Conservation (phyloP, 1,140 invertebrate species). For the Drosophila insularis region DNA sequence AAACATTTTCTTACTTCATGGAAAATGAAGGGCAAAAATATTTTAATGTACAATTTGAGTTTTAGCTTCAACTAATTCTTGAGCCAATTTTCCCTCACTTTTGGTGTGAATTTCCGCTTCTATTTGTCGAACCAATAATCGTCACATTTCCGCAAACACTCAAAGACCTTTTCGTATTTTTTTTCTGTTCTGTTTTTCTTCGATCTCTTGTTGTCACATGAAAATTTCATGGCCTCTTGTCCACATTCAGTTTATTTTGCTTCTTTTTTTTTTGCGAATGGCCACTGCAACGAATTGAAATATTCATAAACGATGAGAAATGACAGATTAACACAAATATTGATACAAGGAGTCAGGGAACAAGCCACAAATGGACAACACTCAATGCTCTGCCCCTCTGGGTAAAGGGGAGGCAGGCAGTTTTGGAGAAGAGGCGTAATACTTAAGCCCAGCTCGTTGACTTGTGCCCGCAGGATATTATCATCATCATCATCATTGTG, state of each 20-base stretch:
- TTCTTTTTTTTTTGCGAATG: slow-evolving; percentile 5
- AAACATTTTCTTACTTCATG: slow-evolving; percentile 30
- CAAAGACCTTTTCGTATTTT: slow-evolving; percentile 21
- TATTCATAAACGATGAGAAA: slow-evolving; percentile 78
- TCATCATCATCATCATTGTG: slow-evolving; percentile 14
- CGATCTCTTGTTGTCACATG: slow-evolving; percentile 41
- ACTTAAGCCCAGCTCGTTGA: slow-evolving; percentile 47
- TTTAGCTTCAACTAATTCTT: slow-evolving; percentile 14
- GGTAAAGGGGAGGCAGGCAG: background rate
- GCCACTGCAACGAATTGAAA: slow-evolving; percentile 62
- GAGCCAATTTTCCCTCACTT: slow-evolving; percentile 4
- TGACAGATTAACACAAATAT: slow-evolving; percentile 81
- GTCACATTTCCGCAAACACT: slow-evolving; percentile 77
- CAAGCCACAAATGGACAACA: slow-evolving; percentile 15
- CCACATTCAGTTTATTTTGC: background rate
- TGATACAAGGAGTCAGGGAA: slow-evolving; percentile 59
- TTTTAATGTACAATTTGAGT: slow-evolving; percentile 67
- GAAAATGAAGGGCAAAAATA: slow-evolving; percentile 73
- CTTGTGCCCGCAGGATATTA: slow-evolving; percentile 48
- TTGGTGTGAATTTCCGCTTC: slow-evolving; percentile 13
- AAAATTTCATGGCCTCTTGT: slow-evolving; percentile 66
- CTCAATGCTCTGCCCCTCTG: background rate
- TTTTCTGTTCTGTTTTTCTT: background rate
- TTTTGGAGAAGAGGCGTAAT: slow-evolving; percentile 3
- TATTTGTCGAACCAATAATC: slow-evolving; percentile 76